A percentile compares a stretch with the other conserved stretches of the same genome.
Evolutionary conservation across 2,888 invertebrate species (phyloP).

Genomic region (Phragmatobia fuliginosa): DNA sequence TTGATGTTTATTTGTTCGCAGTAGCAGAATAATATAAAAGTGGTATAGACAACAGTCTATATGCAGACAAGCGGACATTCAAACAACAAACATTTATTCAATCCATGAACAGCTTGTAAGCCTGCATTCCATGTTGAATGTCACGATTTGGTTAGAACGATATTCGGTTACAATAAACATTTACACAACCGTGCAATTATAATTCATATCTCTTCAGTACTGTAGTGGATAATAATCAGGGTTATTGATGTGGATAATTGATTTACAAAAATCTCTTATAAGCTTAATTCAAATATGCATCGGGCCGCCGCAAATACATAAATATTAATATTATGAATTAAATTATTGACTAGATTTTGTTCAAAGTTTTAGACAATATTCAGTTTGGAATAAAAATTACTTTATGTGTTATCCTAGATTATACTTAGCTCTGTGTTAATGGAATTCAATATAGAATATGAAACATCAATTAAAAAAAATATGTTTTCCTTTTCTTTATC

Average conservation of each 20-base stretch:
- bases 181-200: neutral
- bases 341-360: too few species aligned
- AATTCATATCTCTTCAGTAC: neutral
- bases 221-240: neutral
- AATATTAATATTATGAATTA: too few species aligned
- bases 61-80: neutral
- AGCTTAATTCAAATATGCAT: neutral
- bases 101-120: constrained; percentile 2
- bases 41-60: neutral
- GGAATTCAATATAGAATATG: too few species aligned
- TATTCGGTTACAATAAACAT: neutral
- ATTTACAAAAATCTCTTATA: neutral
- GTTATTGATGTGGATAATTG: neutral
- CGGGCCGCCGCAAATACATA: too few species aligned
- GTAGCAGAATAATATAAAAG: neutral
- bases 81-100: constrained; percentile 8
- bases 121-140: neutral
- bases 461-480: too few species aligned
- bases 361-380: too few species aligned
- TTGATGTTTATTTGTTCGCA: neutral
- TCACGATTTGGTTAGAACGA: constrained; percentile 1
- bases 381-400: too few species aligned
- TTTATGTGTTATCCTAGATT: too few species aligned
- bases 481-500: too few species aligned
- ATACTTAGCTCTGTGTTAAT: too few species aligned